Evolutionary conservation across 2,888 invertebrate species (phyloP).

Genomic region (Suillia variegata): DNA sequence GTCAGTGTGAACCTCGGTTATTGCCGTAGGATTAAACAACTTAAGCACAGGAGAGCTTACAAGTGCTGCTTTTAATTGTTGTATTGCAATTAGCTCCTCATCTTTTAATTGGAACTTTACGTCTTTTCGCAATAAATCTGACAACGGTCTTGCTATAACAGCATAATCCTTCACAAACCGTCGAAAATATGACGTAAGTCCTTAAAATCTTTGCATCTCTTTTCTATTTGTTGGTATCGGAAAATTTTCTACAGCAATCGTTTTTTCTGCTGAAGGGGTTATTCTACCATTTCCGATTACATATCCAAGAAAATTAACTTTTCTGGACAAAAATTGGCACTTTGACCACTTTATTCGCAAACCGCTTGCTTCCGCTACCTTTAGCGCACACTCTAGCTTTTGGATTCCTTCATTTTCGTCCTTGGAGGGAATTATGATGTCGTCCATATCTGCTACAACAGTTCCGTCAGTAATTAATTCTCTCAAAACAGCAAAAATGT

Average conservation of each 20-base stretch:
- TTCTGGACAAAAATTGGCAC: neutral
- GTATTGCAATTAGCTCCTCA: no score
- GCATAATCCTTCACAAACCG: constrained; percentile 12
- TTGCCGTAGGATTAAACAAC: no score
- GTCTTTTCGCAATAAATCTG: constrained; percentile 32
- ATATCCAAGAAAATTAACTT: neutral
- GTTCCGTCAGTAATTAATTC: constrained; percentile 1
- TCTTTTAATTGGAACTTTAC: constrained; percentile 22
- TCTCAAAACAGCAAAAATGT: neutral
- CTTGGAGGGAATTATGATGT: neutral
- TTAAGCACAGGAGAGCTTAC: no score
- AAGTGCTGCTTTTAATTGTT: no score
- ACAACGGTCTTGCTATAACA: constrained; percentile 25
- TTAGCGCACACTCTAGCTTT: neutral
- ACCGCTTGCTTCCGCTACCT: neutral
- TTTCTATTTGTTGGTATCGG: no score
- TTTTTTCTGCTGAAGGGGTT: neutral
- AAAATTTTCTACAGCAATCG: neutral
- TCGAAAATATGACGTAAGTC: neutral
- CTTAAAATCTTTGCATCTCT: no score
- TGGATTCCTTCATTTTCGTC: constrained; percentile 5
- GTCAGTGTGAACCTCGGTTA: no score
- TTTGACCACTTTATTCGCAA: neutral
- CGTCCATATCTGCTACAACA: constrained; percentile 3
- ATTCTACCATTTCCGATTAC: neutral